Evolutionary conservation across 2,113 vertebrate species (phyloP), one percentile per base, ranked within the genome.

Genomic region (Albula glossodonta): DNA sequence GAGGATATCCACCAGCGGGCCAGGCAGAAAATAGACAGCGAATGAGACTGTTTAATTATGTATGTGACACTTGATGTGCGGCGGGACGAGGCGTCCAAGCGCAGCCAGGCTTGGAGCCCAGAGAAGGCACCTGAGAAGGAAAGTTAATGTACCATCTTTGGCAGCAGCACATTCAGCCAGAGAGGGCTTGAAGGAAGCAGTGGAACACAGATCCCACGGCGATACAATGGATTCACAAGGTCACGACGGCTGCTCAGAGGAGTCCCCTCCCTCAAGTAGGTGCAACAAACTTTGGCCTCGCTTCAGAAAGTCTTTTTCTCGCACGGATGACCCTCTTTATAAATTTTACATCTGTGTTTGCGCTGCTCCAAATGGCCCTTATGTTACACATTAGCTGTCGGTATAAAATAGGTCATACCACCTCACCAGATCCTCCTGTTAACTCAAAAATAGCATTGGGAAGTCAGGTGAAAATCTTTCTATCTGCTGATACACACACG

Each of bases 81-180:
- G 51, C 53, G 48, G 82, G 78, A 80, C 6, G 31, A 49, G 41
- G 77, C 63, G 22, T 52, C 82, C 86, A 83, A 83, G 80, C 86
- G 52, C 31, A 78, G 57, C 80, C 49, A 70, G 60, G 80, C 86
- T 84, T 84, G 74, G 77, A 84, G 51, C 19, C 83, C 82, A 87
- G 31, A 31, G 49, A 74, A 87, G 50, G 77, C 9, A 15, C 41
- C 82, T 84, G 74, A 19, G 56, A 74, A 52, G 49, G 56, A 83
- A 70, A 87, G 82, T 83, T 87, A 87, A 87, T 87, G 82, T 83
- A 63, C 82, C 82, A 41, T 80, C 56, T 80, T 25, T 87, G 41
- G 77, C 82, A 66, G 53, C 51, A n/a, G 78, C 84, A 80, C 51
- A 53, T 48, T n/a, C 56, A 41, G 56, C 41, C 53, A 57, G 25